Evolutionary conservation across 2,888 invertebrate species (phyloP).

Genomic region (Cerceris rybyensis): DNA sequence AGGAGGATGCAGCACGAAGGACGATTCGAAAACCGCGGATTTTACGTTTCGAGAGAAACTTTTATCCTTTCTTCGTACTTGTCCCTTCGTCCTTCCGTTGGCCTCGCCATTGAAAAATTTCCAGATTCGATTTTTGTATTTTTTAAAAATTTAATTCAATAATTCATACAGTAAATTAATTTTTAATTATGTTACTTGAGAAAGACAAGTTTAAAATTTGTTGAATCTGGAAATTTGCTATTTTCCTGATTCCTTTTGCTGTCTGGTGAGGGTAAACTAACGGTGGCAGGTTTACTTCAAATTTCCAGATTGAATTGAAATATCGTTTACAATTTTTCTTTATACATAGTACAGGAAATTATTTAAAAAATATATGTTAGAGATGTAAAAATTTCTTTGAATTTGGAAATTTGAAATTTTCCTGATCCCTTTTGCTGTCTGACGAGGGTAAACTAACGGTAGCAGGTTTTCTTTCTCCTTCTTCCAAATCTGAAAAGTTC

Average conservation of each 20-base stretch:
- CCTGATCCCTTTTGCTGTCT: slow-evolving; percentile 6
- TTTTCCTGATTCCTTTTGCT: not conserved
- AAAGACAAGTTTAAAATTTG: no score
- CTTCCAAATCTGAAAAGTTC: slow-evolving; percentile 32
- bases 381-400: not conserved
- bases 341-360: not conserved
- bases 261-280: slow-evolving; percentile 41
- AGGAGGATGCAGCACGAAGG: slow-evolving; percentile 66
- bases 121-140: slow-evolving; percentile 17
- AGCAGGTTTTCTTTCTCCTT: slow-evolving; percentile 26
- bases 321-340: not conserved
- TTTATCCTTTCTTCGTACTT: slow-evolving; percentile 18
- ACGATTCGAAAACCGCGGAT: slow-evolving; percentile 61
- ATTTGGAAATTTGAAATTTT: slow-evolving; percentile 27
- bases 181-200: no score
- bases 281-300: slow-evolving; percentile 26
- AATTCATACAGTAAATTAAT: no score
- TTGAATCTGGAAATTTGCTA: slow-evolving; percentile 28
- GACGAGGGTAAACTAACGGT: slow-evolving; percentile 40
- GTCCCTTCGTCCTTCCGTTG: not conserved
- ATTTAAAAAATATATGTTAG: no score
- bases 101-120: not conserved
- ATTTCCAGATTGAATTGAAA: not conserved
- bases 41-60: slow-evolving; percentile 38
- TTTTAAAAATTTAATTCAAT: no score